These are phyloP conservation scores for Linnaemya vulpina DNA, from an alignment of 2,888 invertebrate genomes.

Conservation along the genomic window DNA sequence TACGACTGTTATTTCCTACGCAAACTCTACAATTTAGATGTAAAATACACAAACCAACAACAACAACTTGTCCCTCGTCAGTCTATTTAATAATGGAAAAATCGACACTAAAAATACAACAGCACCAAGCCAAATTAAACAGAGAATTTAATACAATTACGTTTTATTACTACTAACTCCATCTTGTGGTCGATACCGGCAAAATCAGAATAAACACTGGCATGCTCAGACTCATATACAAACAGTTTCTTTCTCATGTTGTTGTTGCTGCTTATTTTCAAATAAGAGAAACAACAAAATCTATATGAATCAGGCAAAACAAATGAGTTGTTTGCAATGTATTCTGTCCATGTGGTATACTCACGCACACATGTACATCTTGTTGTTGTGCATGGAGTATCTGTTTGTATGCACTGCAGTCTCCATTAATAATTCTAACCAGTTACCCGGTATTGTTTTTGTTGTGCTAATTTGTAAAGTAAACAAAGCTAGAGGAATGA, in stretches of 20 bases:
- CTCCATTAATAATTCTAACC: constrained; percentile 62
- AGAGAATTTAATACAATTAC: constrained; percentile 44
- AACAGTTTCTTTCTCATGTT: constrained; percentile 2
- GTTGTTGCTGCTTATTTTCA: neutral
- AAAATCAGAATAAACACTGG: constrained; percentile 45
- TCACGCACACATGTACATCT: neutral
- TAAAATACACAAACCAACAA: constrained; percentile 38
- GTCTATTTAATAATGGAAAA: constrained; percentile 22
- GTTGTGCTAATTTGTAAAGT: constrained; percentile 72
- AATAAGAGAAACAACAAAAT: neutral
- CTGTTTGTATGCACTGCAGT: neutral
- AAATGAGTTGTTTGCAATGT: constrained; percentile 48
- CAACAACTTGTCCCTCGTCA: neutral
- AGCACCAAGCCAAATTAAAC: constrained; percentile 48
- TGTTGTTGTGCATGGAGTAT: neutral
- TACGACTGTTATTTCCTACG: constrained; percentile 55
- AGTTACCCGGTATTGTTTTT: constrained; percentile 66
- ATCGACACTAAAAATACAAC: constrained; percentile 40
- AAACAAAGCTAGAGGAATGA: constrained; percentile 44
- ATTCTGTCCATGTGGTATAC: neutral
- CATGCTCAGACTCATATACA: constrained; percentile 9
- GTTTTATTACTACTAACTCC: constrained; percentile 68
- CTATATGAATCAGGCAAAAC: constrained; percentile 22
- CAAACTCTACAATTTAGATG: constrained; percentile 60
- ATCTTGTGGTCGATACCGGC: constrained; percentile 67